Evolutionary conservation across 2,888 invertebrate genomes (phyloP).

Genomic region (Pyrrhosoma nymphula): DNA sequence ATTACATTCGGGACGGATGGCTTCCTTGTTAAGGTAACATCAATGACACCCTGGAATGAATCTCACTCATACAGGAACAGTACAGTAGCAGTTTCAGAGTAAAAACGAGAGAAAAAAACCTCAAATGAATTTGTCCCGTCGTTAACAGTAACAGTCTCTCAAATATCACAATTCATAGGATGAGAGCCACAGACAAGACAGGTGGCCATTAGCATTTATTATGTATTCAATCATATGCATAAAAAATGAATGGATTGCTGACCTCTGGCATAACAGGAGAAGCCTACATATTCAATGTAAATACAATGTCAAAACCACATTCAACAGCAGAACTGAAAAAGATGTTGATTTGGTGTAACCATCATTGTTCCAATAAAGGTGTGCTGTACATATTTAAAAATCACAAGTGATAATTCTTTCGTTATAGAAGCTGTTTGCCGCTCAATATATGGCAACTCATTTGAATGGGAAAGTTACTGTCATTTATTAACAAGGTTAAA

Average conservation of each 20-base stretch:
- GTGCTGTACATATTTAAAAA: slow-evolving; percentile 35
- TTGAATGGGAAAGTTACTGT: neutral
- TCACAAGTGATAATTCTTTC: neutral
- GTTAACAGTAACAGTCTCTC: slow-evolving; percentile 65
- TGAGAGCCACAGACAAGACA: slow-evolving; percentile 59
- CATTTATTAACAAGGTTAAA: neutral
- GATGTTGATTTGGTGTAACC: slow-evolving; percentile 56
- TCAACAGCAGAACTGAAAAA: slow-evolving; percentile 66
- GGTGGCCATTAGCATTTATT: slow-evolving; percentile 31
- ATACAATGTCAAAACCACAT: slow-evolving; percentile 67
- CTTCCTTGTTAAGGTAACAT: slow-evolving; percentile 65
- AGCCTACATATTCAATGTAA: slow-evolving; percentile 66
- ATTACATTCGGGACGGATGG: slow-evolving; percentile 58
- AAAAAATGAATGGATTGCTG: slow-evolving; percentile 54
- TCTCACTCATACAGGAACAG: slow-evolving; percentile 60
- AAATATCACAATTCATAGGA: slow-evolving; percentile 67
- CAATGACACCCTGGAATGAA: slow-evolving; percentile 58
- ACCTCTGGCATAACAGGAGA: slow-evolving; percentile 59
- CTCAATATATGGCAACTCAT: neutral
- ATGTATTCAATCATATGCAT: slow-evolving; percentile 29
- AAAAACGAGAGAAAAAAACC: slow-evolving; percentile 48
- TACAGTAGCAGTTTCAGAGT: slow-evolving; percentile 61
- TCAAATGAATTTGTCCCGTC: slow-evolving; percentile 53
- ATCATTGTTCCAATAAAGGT: slow-evolving; percentile 50
- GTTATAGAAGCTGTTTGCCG: neutral